Conservation (phyloP, 2,888 invertebrate genomes). For the Clanis bilineata region DNA sequence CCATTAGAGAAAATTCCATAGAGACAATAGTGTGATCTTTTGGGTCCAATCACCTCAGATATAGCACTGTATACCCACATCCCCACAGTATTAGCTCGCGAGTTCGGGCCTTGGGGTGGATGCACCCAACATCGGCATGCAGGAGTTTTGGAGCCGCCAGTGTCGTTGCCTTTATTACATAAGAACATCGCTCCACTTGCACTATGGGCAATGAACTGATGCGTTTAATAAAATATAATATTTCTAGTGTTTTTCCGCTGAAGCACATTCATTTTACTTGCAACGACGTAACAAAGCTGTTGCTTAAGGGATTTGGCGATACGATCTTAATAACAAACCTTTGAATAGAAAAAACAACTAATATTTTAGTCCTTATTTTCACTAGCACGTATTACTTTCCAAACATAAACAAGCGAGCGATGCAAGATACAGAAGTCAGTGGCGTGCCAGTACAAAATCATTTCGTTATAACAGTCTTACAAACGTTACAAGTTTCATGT, state of each 20-base stretch:
- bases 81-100: not conserved
- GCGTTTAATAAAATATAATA: not conserved
- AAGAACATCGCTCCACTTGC: constrained; percentile 50
- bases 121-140: constrained; percentile 32
- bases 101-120: constrained; percentile 22
- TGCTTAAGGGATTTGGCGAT: not conserved
- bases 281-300: not conserved
- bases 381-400: not conserved
- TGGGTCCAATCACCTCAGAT: not conserved
- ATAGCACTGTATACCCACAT: not conserved
- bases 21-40: not conserved
- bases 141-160: constrained; percentile 49
- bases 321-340: not conserved
- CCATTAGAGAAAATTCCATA: not conserved
- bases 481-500: constrained; percentile 48
- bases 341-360: not conserved
- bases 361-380: not conserved
- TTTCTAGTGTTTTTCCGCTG: not conserved
- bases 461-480: constrained; percentile 37
- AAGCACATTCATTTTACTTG: not conserved
- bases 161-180: constrained; percentile 54
- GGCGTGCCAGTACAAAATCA: constrained; percentile 17
- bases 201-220: constrained; percentile 43
- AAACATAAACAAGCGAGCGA: not conserved
- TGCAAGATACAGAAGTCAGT: not conserved